phyloP scores from a whole-genome alignment of 2,888 invertebrate species.

The Sminthurides aquaticus region DNA sequence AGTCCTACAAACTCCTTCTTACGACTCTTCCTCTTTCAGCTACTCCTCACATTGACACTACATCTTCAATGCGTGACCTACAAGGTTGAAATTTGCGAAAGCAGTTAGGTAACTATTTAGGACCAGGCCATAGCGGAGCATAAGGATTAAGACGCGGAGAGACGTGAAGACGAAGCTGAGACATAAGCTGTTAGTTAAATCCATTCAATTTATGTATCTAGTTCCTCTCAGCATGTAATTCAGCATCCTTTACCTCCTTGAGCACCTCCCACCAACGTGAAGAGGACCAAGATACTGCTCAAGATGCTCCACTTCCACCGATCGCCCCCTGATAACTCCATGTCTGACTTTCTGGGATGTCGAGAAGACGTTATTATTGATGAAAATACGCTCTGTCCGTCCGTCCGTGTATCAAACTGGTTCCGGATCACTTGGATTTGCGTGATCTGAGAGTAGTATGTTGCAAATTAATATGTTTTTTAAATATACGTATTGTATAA shows the following conservation, averaged over 20 bases:
- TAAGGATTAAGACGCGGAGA: neutral
- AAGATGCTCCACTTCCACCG: neutral
- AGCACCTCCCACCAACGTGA: neutral
- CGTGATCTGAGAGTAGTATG: neutral
- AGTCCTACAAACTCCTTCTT: too few species aligned
- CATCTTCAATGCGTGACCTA: neutral
- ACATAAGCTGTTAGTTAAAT: neutral
- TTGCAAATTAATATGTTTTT: neutral
- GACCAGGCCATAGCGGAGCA: neutral
- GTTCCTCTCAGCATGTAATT: neutral
- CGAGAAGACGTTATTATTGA: neutral
- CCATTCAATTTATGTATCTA: neutral
- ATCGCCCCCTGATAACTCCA: neutral
- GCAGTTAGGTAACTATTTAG: neutral
- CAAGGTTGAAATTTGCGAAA: neutral
- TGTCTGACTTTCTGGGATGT: neutral
- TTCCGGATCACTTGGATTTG: neutral
- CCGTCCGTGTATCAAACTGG: neutral
- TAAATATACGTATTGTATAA: neutral
- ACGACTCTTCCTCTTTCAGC: too few species aligned
- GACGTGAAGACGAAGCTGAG: neutral
- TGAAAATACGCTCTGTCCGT: neutral
- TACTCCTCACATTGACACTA: too few species aligned
- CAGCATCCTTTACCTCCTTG: neutral
- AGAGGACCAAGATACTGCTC: neutral